Base-by-base conservation (phyloP, 2,113 vertebrate species). In the Coptodon rendalli region DNA sequence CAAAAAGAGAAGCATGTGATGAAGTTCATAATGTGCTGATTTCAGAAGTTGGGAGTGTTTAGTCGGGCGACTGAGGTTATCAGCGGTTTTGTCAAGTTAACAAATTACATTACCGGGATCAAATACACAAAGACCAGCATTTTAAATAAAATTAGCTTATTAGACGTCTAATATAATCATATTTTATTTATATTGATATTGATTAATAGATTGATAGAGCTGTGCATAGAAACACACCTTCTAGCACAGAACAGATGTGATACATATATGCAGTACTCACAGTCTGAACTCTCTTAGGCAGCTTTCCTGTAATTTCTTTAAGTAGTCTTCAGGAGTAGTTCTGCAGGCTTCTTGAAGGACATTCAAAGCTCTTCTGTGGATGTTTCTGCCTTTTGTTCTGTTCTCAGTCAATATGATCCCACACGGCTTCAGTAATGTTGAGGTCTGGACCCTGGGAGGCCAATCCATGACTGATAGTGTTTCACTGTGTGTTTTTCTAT, bases 161-260 rank as follows among this genome's bases (percentile, higher is more conserved):
- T 50, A 76, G 6, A 6, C 0, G 1, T 40, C 10, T 68, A 68
- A 68, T 68, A 68, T 22, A 40, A 68, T 68, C n/a, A 38, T 66
- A 8, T 66, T 68, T 68, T 66, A 1, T 38, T 66, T 38, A 38
- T 4, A 40, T 22, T 2, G 7, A 68, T 68, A 68, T 2, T 40
- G 36, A 68, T 68, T 14, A 3, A 68, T 24, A 73, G 13, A 7
- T 68, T 22, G n/a, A 68, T 40, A 73, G 40, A 27, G 22, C 13
- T 19, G 43, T 40, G 36, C 22, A 48, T 48, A 40, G 24, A 73
- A 48, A 27, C 68, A 73, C 14, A 73, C 22, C 7, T 5, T 73
- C 43, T 0, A 45, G 2, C 38, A 10, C 40, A 73, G 22, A 27
- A 27, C 40, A 27, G 24, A 45, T 45, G 68, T 0, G n/a, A 73